Evolutionary conservation across 2,113 vertebrate species (phyloP), one percentile per base, ranked within the genome.

Genomic region (Rhinolophus sinicus): DNA sequence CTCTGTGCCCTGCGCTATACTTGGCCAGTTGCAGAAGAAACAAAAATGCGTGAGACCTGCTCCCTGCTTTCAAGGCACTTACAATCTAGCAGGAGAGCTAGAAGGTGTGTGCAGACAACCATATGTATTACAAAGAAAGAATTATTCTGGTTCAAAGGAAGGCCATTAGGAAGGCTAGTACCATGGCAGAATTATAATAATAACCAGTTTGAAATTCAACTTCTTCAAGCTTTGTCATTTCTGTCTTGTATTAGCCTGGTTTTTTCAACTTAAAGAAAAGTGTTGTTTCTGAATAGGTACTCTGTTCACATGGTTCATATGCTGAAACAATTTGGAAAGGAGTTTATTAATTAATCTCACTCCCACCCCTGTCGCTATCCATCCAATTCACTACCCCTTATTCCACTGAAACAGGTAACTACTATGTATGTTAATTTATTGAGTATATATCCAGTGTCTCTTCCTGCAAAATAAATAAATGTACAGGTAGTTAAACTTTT

Each of bases 251-350:
- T 58, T 70, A 65, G 15, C 40, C 35, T 82, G 72, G 16, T 60
- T 38, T 93, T 72, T 92, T 94, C 19, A 50, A 47, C 64, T 92
- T 94, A 77, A 6, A 40, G 88, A 81, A 69, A 75, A 33, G 18
- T 47, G 16, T 19, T 19, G 62, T 64, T 77, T 90, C 44, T 56
- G 33, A 65, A 8, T 50, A 52, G n/a, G 15, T 69, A 33, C 35
- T 26, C 47, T 35, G 65, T 35, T 87, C 56, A 64, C 21, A 26
- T 87, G 44, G 15, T 92, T 83, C 35, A 35, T 64, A 30, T 4
- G 30, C 30, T 18, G 54, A 73, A 84, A 58, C n/a, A 78, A 11
- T 60, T 70, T 54, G 70, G 24, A 16, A 50, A 83, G 14, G 10
- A 70, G 19, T 60, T 82, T 94, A 44, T 30, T 77, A 60, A 12